Conservation (phyloP, 2,888 invertebrate genomes). For the Nomada ferruginata region DNA sequence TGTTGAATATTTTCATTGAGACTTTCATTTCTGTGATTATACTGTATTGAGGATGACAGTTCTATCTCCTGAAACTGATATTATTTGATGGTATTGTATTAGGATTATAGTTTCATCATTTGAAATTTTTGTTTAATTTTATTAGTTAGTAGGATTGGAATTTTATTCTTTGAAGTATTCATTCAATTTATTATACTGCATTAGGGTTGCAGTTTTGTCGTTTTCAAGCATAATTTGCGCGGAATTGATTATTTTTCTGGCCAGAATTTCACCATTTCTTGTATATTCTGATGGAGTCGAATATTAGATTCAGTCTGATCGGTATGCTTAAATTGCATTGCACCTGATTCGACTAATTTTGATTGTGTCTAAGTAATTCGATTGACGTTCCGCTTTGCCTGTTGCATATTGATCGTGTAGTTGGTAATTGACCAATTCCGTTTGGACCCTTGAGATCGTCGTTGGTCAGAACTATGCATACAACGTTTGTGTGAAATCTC, state of each 20-base stretch:
- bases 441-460: background rate
- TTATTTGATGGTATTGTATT: no score
- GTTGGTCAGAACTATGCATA: background rate
- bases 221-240: no score
- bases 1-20: no score
- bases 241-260: background rate
- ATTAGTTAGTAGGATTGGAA: background rate
- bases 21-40: no score
- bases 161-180: background rate
- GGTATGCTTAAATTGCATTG: conserved; percentile 6
- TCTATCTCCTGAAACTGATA: background rate
- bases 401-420: conserved; percentile 9
- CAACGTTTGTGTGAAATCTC: background rate
- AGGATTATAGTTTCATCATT: background rate
- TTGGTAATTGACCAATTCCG: conserved; percentile 1
- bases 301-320: background rate
- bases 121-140: background rate
- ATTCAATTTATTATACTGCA: background rate
- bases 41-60: background rate
- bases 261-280: background rate
- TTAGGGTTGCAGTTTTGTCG: no score
- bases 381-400: conserved; percentile 23
- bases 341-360: conserved; percentile 21
- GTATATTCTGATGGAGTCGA: background rate
- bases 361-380: conserved; percentile 11